Percentiles rank a stretch among this genome's conserved stretches.
Conservation (phyloP, 2,888 invertebrate species). For the Dicycla oo region DNA sequence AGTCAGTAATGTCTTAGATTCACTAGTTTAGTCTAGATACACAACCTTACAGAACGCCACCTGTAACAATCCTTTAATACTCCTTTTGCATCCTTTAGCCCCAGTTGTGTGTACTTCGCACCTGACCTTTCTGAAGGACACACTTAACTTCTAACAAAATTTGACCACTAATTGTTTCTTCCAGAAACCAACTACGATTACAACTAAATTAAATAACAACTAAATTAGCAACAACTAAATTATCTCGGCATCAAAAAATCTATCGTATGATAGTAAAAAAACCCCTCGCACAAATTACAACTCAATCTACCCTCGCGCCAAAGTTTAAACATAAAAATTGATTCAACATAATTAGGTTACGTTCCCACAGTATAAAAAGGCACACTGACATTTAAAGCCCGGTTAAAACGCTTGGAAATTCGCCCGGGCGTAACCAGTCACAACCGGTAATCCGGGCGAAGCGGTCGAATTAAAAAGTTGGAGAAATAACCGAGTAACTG, state of each 20-base stretch:
- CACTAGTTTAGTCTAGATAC: too few relatives aligned
- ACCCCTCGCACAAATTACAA: constrained; percentile 5
- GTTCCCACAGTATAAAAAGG: constrained; percentile 69
- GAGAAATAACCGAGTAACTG: constrained; percentile 74
- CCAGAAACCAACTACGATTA: background rate
- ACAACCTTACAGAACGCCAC: background rate
- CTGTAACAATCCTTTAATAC: background rate
- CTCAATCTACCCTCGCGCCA: constrained; percentile 5
- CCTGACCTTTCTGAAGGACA: background rate
- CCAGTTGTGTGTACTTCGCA: background rate
- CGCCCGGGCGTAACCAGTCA: constrained; percentile 65
- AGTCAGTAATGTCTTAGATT: background rate
- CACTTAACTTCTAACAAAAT: background rate
- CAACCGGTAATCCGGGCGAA: constrained; percentile 70
- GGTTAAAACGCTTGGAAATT: constrained; percentile 66
- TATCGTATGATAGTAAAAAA: background rate
- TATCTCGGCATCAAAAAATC: background rate
- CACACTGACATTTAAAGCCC: constrained; percentile 69
- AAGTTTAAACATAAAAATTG: constrained; percentile 58
- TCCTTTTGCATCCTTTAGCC: background rate
- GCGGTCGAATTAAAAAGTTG: constrained; percentile 73
- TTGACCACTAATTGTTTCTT: background rate
- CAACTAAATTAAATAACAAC: background rate
- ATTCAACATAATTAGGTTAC: constrained; percentile 69
- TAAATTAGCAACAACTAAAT: background rate